A percentile compares a stretch with the other conserved stretches of the same genome.
These are phyloP conservation scores for Drosophila mimetica DNA, from an alignment of 2,888 invertebrate species.

Conservation along the genomic window DNA sequence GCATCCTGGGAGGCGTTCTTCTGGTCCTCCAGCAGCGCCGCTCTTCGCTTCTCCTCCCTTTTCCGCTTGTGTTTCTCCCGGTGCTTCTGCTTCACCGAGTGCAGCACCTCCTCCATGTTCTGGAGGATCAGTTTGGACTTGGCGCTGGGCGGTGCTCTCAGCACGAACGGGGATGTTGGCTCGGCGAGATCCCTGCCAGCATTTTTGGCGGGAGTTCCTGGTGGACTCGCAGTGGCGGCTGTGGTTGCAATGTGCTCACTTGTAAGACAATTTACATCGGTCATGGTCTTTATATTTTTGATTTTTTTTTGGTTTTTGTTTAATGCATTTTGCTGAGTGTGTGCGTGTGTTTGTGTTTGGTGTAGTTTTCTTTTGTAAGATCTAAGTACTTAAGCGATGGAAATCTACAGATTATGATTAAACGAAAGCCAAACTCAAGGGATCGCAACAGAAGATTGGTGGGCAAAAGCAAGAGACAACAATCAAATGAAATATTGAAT, in stretches of 20 bases:
- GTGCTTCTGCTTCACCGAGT: constrained; percentile 83
- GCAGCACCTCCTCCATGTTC: constrained; percentile 84
- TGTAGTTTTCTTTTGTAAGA: constrained; percentile 39
- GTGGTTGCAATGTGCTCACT: constrained; percentile 60
- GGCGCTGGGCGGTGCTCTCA: constrained; percentile 78
- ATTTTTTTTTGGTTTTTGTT: constrained; percentile 16
- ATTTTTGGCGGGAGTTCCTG: constrained; percentile 58
- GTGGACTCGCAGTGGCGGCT: constrained; percentile 29
- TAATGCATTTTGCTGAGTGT: constrained; percentile 32
- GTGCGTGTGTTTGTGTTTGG: constrained; percentile 39
- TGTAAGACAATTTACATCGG: constrained; percentile 77
- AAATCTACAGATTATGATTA: constrained; percentile 31
- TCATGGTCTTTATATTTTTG: constrained; percentile 60
- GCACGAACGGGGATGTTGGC: constrained; percentile 73
- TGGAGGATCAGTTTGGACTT: constrained; percentile 82
- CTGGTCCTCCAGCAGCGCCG: constrained; percentile 59
- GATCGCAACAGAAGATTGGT: constrained; percentile 61
- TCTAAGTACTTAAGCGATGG: constrained; percentile 57
- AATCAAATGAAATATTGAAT: too few species aligned
- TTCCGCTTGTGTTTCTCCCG: constrained; percentile 82
- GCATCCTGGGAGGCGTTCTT: constrained; percentile 11
- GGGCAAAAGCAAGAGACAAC: constrained; percentile 47
- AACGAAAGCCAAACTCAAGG: constrained; percentile 68
- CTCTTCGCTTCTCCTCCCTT: constrained; percentile 80
- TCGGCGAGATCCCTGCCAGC: constrained; percentile 36